phyloP scores from a whole-genome alignment of 2,888 invertebrate species.

The Melinaea marsaeus region DNA sequence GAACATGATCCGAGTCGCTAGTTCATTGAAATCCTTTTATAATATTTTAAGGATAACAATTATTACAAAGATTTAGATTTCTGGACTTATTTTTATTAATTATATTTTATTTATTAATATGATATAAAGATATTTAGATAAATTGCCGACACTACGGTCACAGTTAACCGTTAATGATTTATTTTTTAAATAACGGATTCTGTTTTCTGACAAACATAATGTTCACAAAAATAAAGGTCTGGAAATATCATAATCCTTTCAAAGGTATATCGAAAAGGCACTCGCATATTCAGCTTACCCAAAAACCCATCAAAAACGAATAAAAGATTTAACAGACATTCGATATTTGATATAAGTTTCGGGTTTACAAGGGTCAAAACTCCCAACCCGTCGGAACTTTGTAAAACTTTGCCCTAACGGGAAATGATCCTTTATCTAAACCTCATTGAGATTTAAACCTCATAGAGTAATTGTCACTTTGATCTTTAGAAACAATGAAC shows the following conservation, averaged over 20 bases:
- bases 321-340: constrained; percentile 12
- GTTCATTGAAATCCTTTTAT: neutral
- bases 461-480: constrained; percentile 32
- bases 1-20: constrained; percentile 5
- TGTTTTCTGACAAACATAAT: too few relatives aligned
- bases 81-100: too few relatives aligned
- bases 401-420: constrained; percentile 27
- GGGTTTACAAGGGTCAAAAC: constrained; percentile 16
- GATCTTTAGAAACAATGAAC: constrained; percentile 33
- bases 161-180: too few relatives aligned
- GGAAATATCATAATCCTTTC: too few relatives aligned
- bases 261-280: too few relatives aligned
- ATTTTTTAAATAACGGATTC: too few relatives aligned
- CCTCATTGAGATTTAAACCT: constrained; percentile 29
- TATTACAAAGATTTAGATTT: neutral
- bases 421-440: constrained; percentile 26
- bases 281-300: too few relatives aligned
- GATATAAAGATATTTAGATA: too few relatives aligned
- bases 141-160: too few relatives aligned
- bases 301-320: neutral
- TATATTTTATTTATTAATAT: neutral
- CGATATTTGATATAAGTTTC: constrained; percentile 22
- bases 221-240: too few relatives aligned
- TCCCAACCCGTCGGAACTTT: constrained; percentile 25
- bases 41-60: neutral